Evolutionary conservation across 2,797 vertebrate species (phyloP).

Genomic region (Semotilus atromaculatus): DNA sequence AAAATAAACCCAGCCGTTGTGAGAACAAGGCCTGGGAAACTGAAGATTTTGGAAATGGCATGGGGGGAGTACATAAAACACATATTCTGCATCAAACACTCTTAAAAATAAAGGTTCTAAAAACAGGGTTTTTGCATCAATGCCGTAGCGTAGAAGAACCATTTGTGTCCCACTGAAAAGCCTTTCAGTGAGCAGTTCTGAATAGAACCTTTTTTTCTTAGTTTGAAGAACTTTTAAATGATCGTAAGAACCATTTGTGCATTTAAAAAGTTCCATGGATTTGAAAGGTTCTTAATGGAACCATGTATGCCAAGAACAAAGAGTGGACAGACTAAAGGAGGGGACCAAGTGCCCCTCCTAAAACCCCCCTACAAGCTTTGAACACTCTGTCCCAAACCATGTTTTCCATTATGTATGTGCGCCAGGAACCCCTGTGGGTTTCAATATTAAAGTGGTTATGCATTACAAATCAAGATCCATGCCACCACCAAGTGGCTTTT

Average conservation of each 20-base stretch:
- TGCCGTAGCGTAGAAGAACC: not conserved
- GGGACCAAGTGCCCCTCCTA: constrained; percentile 61
- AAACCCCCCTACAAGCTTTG: constrained; percentile 57
- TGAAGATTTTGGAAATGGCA: constrained; percentile 70
- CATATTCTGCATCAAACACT: constrained; percentile 40
- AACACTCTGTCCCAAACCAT: constrained; percentile 65
- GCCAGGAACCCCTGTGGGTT: constrained; percentile 52
- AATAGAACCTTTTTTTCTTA: not conserved
- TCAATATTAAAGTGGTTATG: constrained; percentile 61
- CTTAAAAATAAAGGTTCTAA: not conserved
- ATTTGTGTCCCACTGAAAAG: not conserved
- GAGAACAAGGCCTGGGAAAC: constrained; percentile 85
- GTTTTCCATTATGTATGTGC: constrained; percentile 65
- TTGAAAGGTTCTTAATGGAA: not conserved
- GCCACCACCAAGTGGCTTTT: constrained; percentile 59
- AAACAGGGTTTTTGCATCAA: not conserved
- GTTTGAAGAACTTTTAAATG: not conserved
- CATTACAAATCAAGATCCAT: constrained; percentile 52
- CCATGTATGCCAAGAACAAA: constrained; percentile 15
- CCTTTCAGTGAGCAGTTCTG: not conserved
- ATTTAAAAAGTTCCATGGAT: not conserved
- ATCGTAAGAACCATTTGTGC: not conserved
- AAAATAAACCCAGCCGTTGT: constrained; percentile 85
- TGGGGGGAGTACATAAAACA: constrained; percentile 49
- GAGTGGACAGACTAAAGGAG: constrained; percentile 60